These are phyloP conservation scores for Cossypha caffra DNA, from an alignment of 2,797 vertebrate genomes.

Conservation along the genomic window DNA sequence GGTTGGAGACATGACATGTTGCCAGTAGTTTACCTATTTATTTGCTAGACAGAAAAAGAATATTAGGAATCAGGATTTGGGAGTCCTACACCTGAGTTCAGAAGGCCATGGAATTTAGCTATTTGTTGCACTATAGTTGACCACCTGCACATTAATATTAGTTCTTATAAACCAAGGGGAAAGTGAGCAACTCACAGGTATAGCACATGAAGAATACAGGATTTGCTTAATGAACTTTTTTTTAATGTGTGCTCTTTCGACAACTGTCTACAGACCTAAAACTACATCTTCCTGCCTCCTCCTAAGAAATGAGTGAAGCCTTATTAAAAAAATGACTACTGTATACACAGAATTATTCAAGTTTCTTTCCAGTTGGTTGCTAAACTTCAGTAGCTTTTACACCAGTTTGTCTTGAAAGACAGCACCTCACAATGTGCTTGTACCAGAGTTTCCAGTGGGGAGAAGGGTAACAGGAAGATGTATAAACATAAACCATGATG, in stretches of 20 bases:
- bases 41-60: constrained; percentile 73
- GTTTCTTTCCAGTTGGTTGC: not conserved
- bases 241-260: not conserved
- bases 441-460: not conserved
- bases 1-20: constrained; percentile 74
- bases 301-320: not conserved
- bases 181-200: not conserved
- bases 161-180: not conserved
- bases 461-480: not conserved
- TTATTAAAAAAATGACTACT: not conserved
- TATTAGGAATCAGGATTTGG: constrained; percentile 71
- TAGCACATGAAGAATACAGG: not conserved
- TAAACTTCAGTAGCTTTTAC: not conserved
- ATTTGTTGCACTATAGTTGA: not conserved
- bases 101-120: constrained; percentile 54
- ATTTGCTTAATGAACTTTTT: not conserved
- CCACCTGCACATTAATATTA: constrained; percentile 2
- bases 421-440: not conserved
- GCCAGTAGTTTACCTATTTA: constrained; percentile 74
- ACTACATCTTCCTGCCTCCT: not conserved
- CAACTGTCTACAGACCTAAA: not conserved
- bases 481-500: not conserved
- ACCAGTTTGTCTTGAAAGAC: not conserved
- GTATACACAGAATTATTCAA: not conserved
- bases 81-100: constrained; percentile 60